Evolutionary conservation across 2,797 vertebrate species (phyloP).

Genomic region (Limosa lapponica): DNA sequence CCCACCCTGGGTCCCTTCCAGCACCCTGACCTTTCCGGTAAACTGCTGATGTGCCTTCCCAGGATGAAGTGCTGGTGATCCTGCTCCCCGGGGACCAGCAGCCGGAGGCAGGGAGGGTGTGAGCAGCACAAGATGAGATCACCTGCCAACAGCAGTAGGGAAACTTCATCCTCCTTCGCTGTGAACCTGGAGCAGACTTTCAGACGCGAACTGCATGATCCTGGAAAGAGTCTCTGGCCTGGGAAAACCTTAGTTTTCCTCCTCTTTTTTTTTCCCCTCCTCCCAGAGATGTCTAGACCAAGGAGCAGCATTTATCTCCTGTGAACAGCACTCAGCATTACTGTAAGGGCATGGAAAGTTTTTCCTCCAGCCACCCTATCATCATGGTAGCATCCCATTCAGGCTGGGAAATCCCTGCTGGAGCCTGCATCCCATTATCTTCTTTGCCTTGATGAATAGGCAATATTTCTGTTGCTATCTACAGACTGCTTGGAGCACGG

Average conservation of each 20-base stretch:
- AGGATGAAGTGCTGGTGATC: conserved; percentile 50
- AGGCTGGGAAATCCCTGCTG: neutral
- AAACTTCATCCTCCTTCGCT: conserved; percentile 46
- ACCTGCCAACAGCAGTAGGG: conserved; percentile 57
- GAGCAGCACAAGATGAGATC: conserved; percentile 65
- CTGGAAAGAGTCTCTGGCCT: conserved; percentile 60
- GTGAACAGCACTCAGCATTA: neutral
- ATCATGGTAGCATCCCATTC: neutral
- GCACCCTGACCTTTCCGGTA: conserved; percentile 48
- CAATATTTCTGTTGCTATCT: neutral
- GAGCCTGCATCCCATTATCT: neutral
- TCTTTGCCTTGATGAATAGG: neutral
- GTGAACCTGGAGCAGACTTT: conserved; percentile 56
- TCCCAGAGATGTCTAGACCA: conserved; percentile 45
- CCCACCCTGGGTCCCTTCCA: conserved; percentile 40
- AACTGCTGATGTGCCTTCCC: neutral
- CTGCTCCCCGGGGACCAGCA: neutral
- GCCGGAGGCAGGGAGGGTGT: conserved; percentile 49
- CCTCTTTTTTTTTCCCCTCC: neutral
- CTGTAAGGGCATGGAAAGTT: neutral
- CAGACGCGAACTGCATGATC: neutral
- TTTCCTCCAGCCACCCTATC: neutral
- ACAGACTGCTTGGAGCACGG: neutral
- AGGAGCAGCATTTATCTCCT: conserved; percentile 11
- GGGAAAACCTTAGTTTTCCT: conserved; percentile 29